These are phyloP conservation scores for Chrysomallon squamiferum DNA, from an alignment of 1,140 invertebrate species.

Conservation along the genomic window DNA sequence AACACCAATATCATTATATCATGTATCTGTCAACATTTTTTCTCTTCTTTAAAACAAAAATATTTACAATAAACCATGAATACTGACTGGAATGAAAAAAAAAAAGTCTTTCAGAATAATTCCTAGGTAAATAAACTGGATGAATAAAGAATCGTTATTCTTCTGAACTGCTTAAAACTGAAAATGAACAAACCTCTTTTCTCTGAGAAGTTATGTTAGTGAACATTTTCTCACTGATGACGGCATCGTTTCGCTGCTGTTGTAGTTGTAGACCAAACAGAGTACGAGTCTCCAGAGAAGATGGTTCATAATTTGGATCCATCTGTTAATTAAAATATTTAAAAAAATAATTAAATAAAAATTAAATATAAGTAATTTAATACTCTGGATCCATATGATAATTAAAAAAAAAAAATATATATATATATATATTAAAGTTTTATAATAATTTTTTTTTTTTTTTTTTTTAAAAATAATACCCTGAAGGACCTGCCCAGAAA, in stretches of 20 bases:
- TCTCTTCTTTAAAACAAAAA: too few species aligned
- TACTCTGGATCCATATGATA: not conserved
- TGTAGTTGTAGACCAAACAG: constrained; percentile 92
- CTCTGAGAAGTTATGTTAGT: constrained; percentile 82
- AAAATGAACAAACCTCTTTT: constrained; percentile 63
- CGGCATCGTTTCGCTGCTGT: constrained; percentile 89
- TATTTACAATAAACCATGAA: too few species aligned
- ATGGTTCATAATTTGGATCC: constrained; percentile 84
- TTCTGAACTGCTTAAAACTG: too few species aligned
- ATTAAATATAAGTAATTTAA: not conserved
- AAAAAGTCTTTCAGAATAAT: too few species aligned
- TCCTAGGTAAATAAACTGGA: too few species aligned
- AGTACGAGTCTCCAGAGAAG: constrained; percentile 81
- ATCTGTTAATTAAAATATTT: constrained; percentile 74
- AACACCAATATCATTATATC: too few species aligned
- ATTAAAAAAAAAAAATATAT: not conserved
- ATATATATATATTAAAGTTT: too few species aligned
- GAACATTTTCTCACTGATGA: constrained; percentile 82
- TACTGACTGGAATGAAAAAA: too few species aligned
- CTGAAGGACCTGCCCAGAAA: too few species aligned
- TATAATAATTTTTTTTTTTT: not conserved
- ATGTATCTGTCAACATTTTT: too few species aligned
- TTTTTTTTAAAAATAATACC: too few species aligned
- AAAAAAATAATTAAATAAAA: not conserved
- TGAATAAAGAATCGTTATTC: too few species aligned